Percentiles rank a stretch among this genome's conserved stretches.
phyloP scores from a whole-genome alignment of 2,888 invertebrate species.

The Caradrina kadenii region DNA sequence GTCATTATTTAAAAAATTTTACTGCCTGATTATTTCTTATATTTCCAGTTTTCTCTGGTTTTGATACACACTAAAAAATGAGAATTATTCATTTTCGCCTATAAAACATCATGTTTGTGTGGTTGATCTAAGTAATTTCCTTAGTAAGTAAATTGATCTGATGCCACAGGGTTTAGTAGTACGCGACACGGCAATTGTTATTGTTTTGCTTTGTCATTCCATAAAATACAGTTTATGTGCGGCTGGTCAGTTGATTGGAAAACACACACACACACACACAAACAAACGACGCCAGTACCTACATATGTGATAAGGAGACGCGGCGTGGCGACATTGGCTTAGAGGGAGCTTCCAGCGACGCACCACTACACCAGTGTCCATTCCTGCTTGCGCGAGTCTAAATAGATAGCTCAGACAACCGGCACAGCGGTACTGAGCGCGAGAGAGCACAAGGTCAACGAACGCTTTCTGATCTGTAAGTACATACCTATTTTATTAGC shows the following conservation, averaged over 20 bases:
- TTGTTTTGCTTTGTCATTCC: slow-evolving; percentile 34
- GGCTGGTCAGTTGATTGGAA: slow-evolving; percentile 14
- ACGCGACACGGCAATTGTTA: slow-evolving; percentile 47
- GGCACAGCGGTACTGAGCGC: neutral
- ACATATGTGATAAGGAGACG: slow-evolving; percentile 32
- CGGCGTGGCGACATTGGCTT: slow-evolving; percentile 3
- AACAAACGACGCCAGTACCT: neutral
- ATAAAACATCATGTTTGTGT: neutral
- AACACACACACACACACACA: neutral
- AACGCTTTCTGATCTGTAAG: slow-evolving; percentile 29
- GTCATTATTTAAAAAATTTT: too few species aligned
- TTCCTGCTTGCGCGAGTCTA: neutral
- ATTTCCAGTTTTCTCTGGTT: neutral
- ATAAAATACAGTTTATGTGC: slow-evolving; percentile 9
- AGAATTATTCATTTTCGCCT: neutral
- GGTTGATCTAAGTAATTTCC: slow-evolving; percentile 15
- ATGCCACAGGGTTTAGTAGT: slow-evolving; percentile 24
- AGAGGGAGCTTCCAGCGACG: neutral
- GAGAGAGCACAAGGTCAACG: neutral
- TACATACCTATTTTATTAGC: neutral
- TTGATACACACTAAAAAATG: neutral
- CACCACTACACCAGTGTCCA: slow-evolving; percentile 2
- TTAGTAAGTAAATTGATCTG: slow-evolving; percentile 18
- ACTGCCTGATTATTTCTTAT: too few species aligned
- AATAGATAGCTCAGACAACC: neutral